phyloP scores from a whole-genome alignment of 2,113 vertebrate species.

The Psettodes erumei region DNA sequence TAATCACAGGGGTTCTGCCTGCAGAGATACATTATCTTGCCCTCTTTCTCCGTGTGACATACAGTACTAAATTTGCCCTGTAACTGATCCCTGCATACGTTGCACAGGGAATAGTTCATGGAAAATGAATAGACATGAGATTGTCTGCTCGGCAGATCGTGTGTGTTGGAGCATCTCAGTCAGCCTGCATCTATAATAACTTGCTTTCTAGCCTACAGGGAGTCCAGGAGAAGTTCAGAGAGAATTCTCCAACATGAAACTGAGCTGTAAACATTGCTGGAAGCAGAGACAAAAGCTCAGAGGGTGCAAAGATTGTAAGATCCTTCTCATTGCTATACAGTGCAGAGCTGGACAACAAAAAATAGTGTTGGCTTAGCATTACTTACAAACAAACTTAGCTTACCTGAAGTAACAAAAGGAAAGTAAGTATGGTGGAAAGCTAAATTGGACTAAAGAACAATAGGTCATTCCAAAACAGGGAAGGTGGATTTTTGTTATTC shows the following conservation, averaged over 20 bases:
- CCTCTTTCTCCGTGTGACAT: not conserved
- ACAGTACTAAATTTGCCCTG: not conserved
- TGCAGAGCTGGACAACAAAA: slow-evolving; percentile 6
- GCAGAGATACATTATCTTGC: not conserved
- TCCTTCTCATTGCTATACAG: slow-evolving; percentile 25
- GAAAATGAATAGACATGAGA: not conserved
- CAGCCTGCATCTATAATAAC: not conserved
- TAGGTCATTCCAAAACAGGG: not conserved
- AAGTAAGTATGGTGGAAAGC: slow-evolving; percentile 9
- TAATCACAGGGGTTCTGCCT: not conserved
- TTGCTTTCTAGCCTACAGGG: slow-evolving; percentile 28
- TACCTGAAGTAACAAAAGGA: not conserved
- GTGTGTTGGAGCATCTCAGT: not conserved
- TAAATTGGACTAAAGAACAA: not conserved
- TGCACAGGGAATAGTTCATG: not conserved
- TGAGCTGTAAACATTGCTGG: slow-evolving; percentile 10
- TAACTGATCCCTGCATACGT: not conserved
- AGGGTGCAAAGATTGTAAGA: not conserved
- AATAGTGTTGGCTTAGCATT: slow-evolving; percentile 2
- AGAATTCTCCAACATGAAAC: slow-evolving; percentile 34
- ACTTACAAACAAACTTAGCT: not conserved
- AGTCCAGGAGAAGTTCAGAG: slow-evolving; percentile 30
- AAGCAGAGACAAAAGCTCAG: slow-evolving; percentile 16
- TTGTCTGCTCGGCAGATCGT: not conserved
- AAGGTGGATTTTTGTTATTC: not conserved